Evolutionary conservation across 35 echinoderm and acorn worm genomes (phyloP).

Genomic region (Apostichopus japonicus): DNA sequence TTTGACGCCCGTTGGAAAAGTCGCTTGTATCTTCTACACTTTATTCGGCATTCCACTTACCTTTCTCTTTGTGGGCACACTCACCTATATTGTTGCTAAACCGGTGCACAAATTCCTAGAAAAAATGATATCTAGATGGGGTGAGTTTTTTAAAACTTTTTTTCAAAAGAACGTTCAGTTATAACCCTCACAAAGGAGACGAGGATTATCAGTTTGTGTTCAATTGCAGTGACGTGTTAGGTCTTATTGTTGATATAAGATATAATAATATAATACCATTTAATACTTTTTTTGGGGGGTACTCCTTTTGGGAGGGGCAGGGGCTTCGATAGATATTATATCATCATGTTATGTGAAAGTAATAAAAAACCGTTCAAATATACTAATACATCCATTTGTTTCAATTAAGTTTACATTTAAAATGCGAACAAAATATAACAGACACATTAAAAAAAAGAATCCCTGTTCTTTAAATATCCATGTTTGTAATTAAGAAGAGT

Average conservation of each 20-base stretch:
- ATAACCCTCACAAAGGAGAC: no score
- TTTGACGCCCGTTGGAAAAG: constrained; percentile 65
- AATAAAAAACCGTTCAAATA: no score
- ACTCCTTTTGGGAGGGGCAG: no score
- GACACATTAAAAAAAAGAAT: neutral
- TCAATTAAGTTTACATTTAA: no score
- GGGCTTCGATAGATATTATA: no score
- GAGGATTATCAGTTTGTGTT: no score
- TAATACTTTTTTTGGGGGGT: neutral
- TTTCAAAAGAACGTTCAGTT: no score
- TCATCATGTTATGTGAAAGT: no score
- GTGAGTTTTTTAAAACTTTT: constrained; percentile 51
- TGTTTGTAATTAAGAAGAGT: no score
- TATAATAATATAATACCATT: neutral
- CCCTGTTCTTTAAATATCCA: no score
- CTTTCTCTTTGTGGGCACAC: constrained; percentile 81
- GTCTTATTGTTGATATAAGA: neutral
- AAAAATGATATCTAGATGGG: constrained; percentile 64
- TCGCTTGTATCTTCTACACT: constrained; percentile 79
- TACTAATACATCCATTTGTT: no score
- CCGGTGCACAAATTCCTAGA: constrained; percentile 76
- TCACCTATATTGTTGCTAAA: constrained; percentile 75
- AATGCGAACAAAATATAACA: neutral
- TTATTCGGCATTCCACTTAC: constrained; percentile 92
- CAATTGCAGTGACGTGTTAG: no score